Evolutionary conservation across 2,888 invertebrate species (phyloP).

Genomic region (Pristionchus japonicus): DNA sequence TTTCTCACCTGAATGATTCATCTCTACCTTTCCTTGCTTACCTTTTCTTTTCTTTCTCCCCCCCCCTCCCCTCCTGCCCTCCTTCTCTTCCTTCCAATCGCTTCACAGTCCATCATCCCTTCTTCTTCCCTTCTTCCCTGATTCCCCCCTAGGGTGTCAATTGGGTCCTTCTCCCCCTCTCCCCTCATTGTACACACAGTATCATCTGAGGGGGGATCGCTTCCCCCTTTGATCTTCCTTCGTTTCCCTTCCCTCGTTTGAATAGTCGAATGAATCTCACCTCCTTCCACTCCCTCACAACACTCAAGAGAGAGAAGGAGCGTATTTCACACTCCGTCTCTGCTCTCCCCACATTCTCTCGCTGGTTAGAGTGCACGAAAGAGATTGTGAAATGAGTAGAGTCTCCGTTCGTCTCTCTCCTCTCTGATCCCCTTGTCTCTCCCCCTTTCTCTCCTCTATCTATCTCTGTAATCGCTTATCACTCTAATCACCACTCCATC

Average conservation of each 20-base stretch:
- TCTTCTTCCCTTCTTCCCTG: background rate
- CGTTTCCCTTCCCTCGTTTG: background rate
- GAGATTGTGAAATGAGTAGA: background rate
- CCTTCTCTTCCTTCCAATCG: background rate
- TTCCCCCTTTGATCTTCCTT: background rate
- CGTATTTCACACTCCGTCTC: background rate
- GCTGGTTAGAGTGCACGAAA: background rate
- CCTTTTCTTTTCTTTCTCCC: background rate
- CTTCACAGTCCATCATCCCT: background rate
- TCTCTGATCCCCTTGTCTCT: background rate
- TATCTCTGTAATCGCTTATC: background rate
- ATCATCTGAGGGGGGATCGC: background rate
- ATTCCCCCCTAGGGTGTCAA: background rate
- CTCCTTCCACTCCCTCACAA: background rate
- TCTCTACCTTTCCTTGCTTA: background rate
- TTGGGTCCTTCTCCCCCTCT: slow-evolving; percentile 1
- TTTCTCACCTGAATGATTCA: background rate
- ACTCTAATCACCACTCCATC: background rate
- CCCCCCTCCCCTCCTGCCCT: background rate
- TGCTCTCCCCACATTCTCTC: background rate
- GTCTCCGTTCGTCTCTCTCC: background rate
- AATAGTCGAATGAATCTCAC: background rate
- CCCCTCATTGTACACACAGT: slow-evolving; percentile 12
- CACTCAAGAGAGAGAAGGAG: background rate
- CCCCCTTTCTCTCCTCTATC: background rate